Evolutionary conservation across 2,113 vertebrate genomes (phyloP).

Genomic region (Bothrops jararaca): DNA sequence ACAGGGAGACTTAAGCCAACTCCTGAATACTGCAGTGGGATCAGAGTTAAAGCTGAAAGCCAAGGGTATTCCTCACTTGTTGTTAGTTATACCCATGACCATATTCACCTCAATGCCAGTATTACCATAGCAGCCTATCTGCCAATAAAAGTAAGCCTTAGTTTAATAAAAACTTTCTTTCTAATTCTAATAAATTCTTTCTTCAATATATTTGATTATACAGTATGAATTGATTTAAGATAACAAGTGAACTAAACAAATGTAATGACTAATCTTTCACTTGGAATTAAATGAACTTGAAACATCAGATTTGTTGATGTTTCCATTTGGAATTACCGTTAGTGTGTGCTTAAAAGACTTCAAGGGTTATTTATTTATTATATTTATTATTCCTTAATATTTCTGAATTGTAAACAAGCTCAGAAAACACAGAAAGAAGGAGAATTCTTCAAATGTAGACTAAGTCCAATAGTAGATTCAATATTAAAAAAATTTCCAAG

Average conservation of each 20-base stretch:
- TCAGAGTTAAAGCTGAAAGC: slow-evolving; percentile 77
- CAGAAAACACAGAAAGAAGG: too few species aligned
- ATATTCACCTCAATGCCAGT: slow-evolving; percentile 79
- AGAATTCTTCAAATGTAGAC: too few species aligned
- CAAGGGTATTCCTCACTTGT: slow-evolving; percentile 78
- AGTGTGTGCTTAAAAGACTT: neutral
- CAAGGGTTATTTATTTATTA: neutral
- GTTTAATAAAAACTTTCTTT: neutral
- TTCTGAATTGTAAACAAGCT: neutral
- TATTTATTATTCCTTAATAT: neutral
- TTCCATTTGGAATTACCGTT: neutral
- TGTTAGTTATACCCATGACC: slow-evolving; percentile 83
- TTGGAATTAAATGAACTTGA: neutral
- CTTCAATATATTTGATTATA: rapidly evolving
- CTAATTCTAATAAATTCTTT: neutral
- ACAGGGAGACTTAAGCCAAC: slow-evolving; percentile 79
- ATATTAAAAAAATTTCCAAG: too few species aligned
- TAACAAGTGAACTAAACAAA: neutral
- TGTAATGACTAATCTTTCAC: neutral
- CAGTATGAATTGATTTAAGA: neutral
- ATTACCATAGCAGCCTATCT: slow-evolving; percentile 86
- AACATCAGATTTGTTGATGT: neutral
- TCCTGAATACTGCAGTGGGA: slow-evolving; percentile 80
- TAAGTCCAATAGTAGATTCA: too few species aligned
- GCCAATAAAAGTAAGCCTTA: slow-evolving; percentile 80